phyloP scores from a whole-genome alignment of 2,797 vertebrate species.

The Sebastolobus altivelis region DNA sequence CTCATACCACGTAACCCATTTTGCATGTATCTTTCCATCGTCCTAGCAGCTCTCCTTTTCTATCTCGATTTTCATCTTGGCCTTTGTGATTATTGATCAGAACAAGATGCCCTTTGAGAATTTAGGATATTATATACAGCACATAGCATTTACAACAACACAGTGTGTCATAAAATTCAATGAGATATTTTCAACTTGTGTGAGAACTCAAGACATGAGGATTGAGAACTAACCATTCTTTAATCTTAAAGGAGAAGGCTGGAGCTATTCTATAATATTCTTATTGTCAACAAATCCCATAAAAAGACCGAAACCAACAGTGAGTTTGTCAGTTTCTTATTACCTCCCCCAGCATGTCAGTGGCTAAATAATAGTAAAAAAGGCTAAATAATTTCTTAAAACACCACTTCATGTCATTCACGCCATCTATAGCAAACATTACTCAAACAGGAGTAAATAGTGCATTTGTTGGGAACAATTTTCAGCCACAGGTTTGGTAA shows the following conservation, averaged over 20 bases:
- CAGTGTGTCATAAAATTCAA: constrained; percentile 13
- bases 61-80: constrained; percentile 37
- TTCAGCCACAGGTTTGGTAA: neutral
- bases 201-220: constrained; percentile 11
- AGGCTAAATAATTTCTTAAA: neutral
- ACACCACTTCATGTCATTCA: neutral
- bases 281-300: neutral
- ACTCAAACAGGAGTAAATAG: neutral
- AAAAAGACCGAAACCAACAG: neutral
- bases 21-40: constrained; percentile 53
- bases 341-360: neutral
- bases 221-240: constrained; percentile 1
- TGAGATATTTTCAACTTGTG: constrained; percentile 38
- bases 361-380: neutral
- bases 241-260: neutral
- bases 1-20: constrained; percentile 48
- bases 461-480: neutral
- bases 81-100: constrained; percentile 47
- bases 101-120: constrained; percentile 43
- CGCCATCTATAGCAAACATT: neutral
- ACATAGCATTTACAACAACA: constrained; percentile 12
- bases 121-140: constrained; percentile 15
- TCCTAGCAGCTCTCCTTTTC: constrained; percentile 28
- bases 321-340: neutral
- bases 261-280: neutral